Evolutionary conservation across 1,140 invertebrate species (phyloP).

Genomic region (Penaeus japonicus): DNA sequence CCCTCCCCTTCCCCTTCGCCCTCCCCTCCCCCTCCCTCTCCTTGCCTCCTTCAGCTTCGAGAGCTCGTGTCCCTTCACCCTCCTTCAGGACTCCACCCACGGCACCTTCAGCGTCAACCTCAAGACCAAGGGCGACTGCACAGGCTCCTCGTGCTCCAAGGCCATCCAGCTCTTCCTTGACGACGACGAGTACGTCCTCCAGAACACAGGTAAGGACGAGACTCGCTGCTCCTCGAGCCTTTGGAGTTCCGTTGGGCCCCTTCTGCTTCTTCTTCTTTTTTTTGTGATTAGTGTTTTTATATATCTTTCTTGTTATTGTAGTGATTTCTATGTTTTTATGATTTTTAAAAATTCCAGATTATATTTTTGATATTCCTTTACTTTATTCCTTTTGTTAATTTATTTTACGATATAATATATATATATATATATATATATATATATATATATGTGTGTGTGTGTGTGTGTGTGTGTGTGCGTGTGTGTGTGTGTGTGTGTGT

Average conservation of each 20-base stretch:
- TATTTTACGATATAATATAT: too few relatives aligned
- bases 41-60: slow-evolving; percentile 61
- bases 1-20: slow-evolving; percentile 11
- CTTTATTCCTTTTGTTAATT: too few relatives aligned
- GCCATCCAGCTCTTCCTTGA: slow-evolving; percentile 74
- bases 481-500: too few relatives aligned
- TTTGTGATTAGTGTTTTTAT: too few relatives aligned
- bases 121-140: slow-evolving; percentile 64
- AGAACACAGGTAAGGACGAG: slow-evolving; percentile 63
- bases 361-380: too few relatives aligned
- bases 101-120: slow-evolving; percentile 72
- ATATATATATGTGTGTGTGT: too few relatives aligned
- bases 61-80: slow-evolving; percentile 63
- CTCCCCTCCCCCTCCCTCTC: slow-evolving; percentile 60
- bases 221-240: background rate
- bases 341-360: too few relatives aligned
- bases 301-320: too few relatives aligned
- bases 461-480: too few relatives aligned
- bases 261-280: too few relatives aligned
- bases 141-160: slow-evolving; percentile 66
- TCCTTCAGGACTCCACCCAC: slow-evolving; percentile 61
- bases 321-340: too few relatives aligned
- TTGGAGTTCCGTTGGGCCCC: background rate
- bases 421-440: too few relatives aligned
- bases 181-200: slow-evolving; percentile 73